Evolutionary conservation across 1,140 invertebrate species (phyloP), one percentile per base, ranked within the genome.

Genomic region (Pachypeltis micranthus): DNA sequence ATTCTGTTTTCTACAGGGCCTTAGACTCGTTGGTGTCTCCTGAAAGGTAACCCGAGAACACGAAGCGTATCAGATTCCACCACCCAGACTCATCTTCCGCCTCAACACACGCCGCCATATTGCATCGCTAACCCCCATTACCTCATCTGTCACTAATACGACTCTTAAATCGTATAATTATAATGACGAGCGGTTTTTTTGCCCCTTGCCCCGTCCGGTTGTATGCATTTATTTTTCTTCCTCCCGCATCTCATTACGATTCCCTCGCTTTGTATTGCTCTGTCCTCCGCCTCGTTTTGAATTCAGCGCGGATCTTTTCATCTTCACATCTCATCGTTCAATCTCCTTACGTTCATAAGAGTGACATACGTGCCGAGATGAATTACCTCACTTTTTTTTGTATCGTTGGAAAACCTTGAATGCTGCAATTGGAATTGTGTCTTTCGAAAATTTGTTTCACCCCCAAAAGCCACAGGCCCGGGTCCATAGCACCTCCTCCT

Each of bases 81-180:
- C 34, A 39, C 23, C 47, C 47, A 10, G 47, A 51, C 47, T 51
- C 23, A 21, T 51, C 21, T 51, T 51, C 19, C 21, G 47, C 47
- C 23, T 21, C 47, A 51, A 16, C 47, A 51, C 12, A 51, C 47
- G 47, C 47, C 12, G 47, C 47, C 47, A 51, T 51, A 51, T 51
- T 51, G 47, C 47, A 51, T 51, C 47, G 47, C 47, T 51, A 16
- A 10, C n/a, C 47, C 47, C 47, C 47, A 51, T 51, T 51, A 51
- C 47, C 47, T 51, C 21, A 3, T 16, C 47, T 51, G 47, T 51
- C 47, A 51, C 47, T 51, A 51, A 51, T 51, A 21, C 47, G 3
- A 21, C 47, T 51, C 21, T 51, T 51, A 16, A 51, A 16, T 21
- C 47, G 3, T 21, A 51, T 51, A 51, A 51, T 51, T 51, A 51